Conservation (phyloP, 2,888 invertebrate species). For the Priocnemis perturbator region DNA sequence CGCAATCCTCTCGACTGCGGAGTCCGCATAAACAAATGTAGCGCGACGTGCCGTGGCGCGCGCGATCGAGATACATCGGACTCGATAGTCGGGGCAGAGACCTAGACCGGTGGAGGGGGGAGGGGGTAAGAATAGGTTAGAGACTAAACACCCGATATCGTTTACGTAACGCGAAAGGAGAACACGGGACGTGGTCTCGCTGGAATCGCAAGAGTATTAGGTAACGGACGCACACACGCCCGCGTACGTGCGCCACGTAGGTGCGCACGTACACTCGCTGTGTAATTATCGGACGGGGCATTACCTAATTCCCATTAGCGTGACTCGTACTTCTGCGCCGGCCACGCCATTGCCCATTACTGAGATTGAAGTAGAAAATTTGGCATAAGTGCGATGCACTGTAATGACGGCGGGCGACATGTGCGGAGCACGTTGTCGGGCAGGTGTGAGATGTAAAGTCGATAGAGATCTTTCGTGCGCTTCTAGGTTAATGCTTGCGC, state of each 20-base stretch:
- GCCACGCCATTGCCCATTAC: constrained; percentile 35
- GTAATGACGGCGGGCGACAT: no score
- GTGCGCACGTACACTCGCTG: constrained; percentile 1
- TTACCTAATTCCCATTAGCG: constrained; percentile 44
- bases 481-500: no score
- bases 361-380: constrained; percentile 26
- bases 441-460: no score
- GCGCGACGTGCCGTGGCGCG: constrained; percentile 27
- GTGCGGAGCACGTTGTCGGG: no score
- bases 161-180: constrained; percentile 45
- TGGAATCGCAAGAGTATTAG: constrained; percentile 45
- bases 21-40: constrained; percentile 29
- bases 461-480: no score
- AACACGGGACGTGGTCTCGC: constrained; percentile 5
- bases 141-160: constrained; percentile 15
- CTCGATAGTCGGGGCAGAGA: constrained; percentile 21
- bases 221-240: constrained; percentile 19
- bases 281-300: constrained; percentile 28
- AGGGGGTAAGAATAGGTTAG: constrained; percentile 27
- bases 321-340: constrained; percentile 29
- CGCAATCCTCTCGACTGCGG: constrained; percentile 38
- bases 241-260: not conserved
- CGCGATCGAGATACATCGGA: constrained; percentile 37
- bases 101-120: not conserved
- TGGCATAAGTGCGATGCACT: no score